phyloP scores from a whole-genome alignment of 2,797 vertebrate species.

The Coluber constrictor region DNA sequence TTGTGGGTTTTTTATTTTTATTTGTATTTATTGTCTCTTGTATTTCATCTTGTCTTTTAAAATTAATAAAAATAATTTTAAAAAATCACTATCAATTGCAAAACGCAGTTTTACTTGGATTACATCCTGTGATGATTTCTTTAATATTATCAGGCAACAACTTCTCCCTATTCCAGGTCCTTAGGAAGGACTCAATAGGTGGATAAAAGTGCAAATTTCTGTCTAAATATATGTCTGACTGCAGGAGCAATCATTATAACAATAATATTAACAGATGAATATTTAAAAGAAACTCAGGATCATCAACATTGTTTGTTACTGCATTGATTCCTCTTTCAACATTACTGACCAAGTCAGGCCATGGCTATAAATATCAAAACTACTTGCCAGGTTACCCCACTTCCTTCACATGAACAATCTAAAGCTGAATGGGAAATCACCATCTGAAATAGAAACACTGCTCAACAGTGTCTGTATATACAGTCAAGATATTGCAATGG shows the following conservation, averaged over 20 bases:
- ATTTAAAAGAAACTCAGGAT: not conserved
- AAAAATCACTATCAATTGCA: not conserved
- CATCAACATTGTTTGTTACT: not conserved
- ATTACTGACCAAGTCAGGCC: not conserved
- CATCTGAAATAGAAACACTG: not conserved
- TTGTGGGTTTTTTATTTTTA: not conserved
- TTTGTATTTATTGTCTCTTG: not conserved
- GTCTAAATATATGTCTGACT: not conserved
- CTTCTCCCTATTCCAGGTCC: not conserved
- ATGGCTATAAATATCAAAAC: not conserved
- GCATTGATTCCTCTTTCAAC: not conserved
- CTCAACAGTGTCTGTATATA: not conserved
- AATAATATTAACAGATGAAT: not conserved
- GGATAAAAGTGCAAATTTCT: not conserved
- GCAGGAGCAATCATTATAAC: not conserved
- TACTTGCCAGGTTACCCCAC: not conserved
- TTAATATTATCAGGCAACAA: not conserved
- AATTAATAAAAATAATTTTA: not conserved
- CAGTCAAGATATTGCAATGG: not conserved
- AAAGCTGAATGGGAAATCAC: not conserved
- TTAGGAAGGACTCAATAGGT: not conserved
- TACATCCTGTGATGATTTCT: not conserved
- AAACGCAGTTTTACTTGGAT: not conserved
- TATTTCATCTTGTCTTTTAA: not conserved
- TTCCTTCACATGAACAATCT: not conserved